Percentiles rank a stretch among this genome's conserved stretches.
Conservation (phyloP, 2,797 vertebrate genomes). For the Balearica regulorum region DNA sequence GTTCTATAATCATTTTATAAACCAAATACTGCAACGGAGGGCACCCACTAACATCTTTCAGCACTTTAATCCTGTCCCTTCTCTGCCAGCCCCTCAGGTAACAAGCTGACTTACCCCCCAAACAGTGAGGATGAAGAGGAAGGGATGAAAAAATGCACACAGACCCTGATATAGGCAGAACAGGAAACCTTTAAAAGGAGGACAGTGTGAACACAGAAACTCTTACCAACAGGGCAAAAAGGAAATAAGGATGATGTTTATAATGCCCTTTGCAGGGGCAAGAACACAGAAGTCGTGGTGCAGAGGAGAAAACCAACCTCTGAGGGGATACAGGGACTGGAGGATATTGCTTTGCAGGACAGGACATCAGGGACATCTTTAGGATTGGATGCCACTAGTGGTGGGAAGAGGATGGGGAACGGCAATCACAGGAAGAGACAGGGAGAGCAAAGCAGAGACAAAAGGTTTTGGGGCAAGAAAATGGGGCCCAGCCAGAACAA, state of each 20-base stretch:
- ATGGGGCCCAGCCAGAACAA: neutral
- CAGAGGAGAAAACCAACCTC: neutral
- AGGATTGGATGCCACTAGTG: neutral
- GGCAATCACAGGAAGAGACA: neutral
- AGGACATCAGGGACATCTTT: neutral
- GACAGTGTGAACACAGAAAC: neutral
- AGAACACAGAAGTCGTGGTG: neutral
- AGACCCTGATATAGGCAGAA: neutral
- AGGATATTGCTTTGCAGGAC: neutral
- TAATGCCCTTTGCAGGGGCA: fast-evolving
- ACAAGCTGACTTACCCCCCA: neutral
- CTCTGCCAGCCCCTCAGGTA: neutral
- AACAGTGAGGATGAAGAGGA: neutral
- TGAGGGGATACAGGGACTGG: neutral
- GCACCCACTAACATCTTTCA: neutral
- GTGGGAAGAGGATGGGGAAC: neutral
- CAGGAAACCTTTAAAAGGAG: neutral
- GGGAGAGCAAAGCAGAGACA: neutral
- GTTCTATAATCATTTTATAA: neutral
- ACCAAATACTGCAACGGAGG: fast-evolving
- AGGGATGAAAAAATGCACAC: neutral
- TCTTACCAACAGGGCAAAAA: neutral
- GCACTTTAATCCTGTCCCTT: neutral
- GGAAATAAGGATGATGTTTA: neutral
- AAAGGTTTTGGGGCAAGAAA: neutral